phyloP scores from a whole-genome alignment of 2,888 invertebrate species.

The Nipponacmea schrenckii region DNA sequence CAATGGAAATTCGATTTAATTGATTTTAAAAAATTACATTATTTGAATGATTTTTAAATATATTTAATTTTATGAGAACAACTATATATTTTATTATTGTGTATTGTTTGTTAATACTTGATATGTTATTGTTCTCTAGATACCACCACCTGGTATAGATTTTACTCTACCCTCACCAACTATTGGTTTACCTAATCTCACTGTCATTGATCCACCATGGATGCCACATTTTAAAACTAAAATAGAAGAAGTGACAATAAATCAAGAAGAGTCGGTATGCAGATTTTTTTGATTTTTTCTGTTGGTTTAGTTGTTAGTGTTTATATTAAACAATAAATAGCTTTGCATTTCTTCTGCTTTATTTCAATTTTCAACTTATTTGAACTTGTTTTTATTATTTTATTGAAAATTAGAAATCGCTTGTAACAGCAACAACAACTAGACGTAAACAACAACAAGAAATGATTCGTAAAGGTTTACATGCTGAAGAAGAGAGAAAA shows the following conservation, averaged over 20 bases:
- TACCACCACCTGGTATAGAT: conserved; percentile 98
- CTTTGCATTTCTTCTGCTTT: no score
- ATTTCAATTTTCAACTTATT: no score
- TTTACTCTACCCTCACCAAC: conserved; percentile 99
- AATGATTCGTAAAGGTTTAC: conserved; percentile 91
- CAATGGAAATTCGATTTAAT: no score
- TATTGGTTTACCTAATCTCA: conserved; percentile 85
- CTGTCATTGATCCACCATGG: conserved; percentile 99
- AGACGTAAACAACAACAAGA: conserved; percentile 99
- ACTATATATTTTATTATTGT: no score
- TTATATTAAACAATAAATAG: no score
- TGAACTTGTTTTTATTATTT: no score
- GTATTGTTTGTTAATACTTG: not conserved
- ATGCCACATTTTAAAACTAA: conserved; percentile 97
- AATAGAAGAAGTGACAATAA: conserved; percentile 97
- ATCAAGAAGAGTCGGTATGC: conserved; percentile 83
- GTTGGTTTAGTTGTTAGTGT: no score
- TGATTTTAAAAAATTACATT: no score
- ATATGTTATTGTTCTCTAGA: conserved; percentile 43
- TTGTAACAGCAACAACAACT: conserved; percentile 98
- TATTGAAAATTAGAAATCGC: conserved; percentile 70
- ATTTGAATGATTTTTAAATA: no score
- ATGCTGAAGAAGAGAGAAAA: conserved; percentile 95
- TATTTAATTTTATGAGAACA: no score
- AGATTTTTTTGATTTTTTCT: no score